These are phyloP conservation scores for Epizoanthus fatuus DNA, from an alignment of 92 coral and sea anemone species.

Conservation along the genomic window DNA sequence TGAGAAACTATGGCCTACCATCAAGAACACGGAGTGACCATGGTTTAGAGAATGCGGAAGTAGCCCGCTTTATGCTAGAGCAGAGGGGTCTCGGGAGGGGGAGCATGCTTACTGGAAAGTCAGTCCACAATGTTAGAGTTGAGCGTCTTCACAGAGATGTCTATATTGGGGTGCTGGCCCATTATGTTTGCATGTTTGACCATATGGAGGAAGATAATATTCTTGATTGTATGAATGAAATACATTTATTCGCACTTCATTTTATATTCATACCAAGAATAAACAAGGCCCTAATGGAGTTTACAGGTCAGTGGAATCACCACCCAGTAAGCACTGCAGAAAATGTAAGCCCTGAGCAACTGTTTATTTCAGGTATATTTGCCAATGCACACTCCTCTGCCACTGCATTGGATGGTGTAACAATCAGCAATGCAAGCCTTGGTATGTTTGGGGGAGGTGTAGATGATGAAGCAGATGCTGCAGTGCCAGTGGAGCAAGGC, in stretches of 20 bases:
- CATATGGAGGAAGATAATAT: not conserved
- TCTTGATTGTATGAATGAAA: not conserved
- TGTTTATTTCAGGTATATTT: no score
- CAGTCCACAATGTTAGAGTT: not conserved
- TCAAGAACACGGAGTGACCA: slow-evolving; percentile 22
- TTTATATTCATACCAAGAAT: not conserved
- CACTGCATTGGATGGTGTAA: no score
- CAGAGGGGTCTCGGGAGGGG: not conserved
- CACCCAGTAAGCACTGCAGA: no score
- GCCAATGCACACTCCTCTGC: no score
- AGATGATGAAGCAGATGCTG: no score
- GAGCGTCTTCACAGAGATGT: not conserved
- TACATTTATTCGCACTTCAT: not conserved
- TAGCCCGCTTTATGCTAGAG: not conserved
- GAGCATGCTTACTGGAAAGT: not conserved
- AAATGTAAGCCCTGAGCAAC: no score
- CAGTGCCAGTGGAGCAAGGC: no score
- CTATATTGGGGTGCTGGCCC: not conserved
- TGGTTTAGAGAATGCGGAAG: slow-evolving; percentile 35
- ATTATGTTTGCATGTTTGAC: not conserved
- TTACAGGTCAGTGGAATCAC: no score
- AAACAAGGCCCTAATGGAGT: not conserved
- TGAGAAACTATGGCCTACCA: slow-evolving; percentile 27
- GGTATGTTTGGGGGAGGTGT: no score
- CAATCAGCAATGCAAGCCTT: no score